Percentiles rank a stretch among this genome's conserved stretches.
These are phyloP conservation scores for Pseudomugil tenellus DNA, from an alignment of 2,797 vertebrate genomes.

Conservation along the genomic window DNA sequence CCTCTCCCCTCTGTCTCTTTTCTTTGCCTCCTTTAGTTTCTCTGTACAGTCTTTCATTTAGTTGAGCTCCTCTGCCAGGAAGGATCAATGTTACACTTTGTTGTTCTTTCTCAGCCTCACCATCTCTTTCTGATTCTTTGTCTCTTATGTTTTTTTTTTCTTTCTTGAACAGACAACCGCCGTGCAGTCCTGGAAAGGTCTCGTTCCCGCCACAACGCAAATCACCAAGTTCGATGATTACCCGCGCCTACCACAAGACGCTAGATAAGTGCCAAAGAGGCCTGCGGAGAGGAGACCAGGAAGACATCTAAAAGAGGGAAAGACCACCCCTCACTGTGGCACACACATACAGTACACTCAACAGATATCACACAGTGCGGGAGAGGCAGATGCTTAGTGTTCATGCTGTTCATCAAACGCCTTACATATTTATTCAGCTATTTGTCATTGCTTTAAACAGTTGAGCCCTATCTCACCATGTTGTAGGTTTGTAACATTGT, in stretches of 20 bases:
- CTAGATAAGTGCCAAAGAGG: constrained; percentile 88
- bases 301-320: constrained; percentile 60
- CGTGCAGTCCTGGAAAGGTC: constrained; percentile 93
- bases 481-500: constrained; percentile 36
- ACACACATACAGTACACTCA: constrained; percentile 13
- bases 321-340: constrained; percentile 45
- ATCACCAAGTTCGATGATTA: constrained; percentile 88
- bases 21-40: constrained; percentile 59
- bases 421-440: constrained; percentile 76
- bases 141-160: constrained; percentile 1
- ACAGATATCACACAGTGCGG: constrained; percentile 27
- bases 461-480: constrained; percentile 15
- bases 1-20: constrained; percentile 28
- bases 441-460: constrained; percentile 44
- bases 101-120: constrained; percentile 72
- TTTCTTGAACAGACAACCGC: constrained; percentile 88
- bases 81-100: constrained; percentile 62
- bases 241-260: constrained; percentile 69
- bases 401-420: constrained; percentile 48
- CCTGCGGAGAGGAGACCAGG: constrained; percentile 59
- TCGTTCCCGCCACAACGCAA: constrained; percentile 93
- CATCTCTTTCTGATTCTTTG: constrained; percentile 26
- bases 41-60: constrained; percentile 55
- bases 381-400: constrained; percentile 40
- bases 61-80: constrained; percentile 36